A percentile compares a stretch with the other conserved stretches of the same genome.
These are phyloP conservation scores for Spilosoma lubricipeda DNA, from an alignment of 2,888 invertebrate genomes.

Conservation along the genomic window DNA sequence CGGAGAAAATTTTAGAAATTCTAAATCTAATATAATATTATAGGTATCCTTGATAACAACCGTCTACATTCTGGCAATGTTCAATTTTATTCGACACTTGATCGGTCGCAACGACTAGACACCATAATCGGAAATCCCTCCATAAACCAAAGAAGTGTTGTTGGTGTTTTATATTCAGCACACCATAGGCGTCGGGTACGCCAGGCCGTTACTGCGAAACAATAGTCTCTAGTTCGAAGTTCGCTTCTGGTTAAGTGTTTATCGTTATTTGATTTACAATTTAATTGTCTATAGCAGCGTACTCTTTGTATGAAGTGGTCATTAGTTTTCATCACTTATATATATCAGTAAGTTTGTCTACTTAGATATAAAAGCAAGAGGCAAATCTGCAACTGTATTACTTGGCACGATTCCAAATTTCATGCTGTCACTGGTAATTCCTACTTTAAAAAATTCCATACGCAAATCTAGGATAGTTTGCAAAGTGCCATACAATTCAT, in stretches of 20 bases:
- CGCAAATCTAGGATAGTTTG: neutral
- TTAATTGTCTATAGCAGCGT: neutral
- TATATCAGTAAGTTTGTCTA: neutral
- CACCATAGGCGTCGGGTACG: constrained; percentile 25
- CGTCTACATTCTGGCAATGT: neutral
- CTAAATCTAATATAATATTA: neutral
- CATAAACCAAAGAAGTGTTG: constrained; percentile 19
- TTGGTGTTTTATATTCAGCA: constrained; percentile 36
- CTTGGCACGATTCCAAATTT: neutral
- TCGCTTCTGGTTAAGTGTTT: constrained; percentile 10
- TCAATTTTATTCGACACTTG: constrained; percentile 16
- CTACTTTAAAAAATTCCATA: neutral
- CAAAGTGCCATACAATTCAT: neutral
- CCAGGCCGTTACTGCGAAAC: constrained; percentile 39
- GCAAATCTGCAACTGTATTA: neutral
- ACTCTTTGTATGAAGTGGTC: no score
- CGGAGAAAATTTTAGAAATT: neutral
- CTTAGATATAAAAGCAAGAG: neutral
- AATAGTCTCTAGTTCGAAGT: constrained; percentile 30
- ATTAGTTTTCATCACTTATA: neutral
- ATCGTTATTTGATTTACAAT: neutral
- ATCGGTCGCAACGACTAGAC: constrained; percentile 39
- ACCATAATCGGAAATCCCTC: constrained; percentile 42
- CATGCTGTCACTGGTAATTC: neutral
- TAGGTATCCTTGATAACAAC: neutral